Evolutionary conservation across 2,888 invertebrate species (phyloP).

Genomic region (Aphidoletes aphidimyza): DNA sequence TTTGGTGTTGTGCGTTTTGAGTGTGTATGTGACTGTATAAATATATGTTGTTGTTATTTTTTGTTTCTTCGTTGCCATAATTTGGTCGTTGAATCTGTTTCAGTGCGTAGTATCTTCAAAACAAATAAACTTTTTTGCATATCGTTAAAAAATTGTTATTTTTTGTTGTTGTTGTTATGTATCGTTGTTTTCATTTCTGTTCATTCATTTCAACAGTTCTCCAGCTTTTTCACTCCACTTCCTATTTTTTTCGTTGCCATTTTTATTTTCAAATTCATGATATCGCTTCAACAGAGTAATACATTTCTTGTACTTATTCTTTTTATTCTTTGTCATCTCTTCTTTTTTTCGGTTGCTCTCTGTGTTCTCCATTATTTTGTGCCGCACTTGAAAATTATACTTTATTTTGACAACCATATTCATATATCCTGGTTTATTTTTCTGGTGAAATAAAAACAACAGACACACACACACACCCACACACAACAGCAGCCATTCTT

Average conservation of each 20-base stretch:
- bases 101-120: not conserved
- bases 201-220: no score
- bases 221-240: no score
- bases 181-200: no score
- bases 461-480: no score
- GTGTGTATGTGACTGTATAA: no score
- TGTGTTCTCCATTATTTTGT: not conserved
- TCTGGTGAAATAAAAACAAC: no score
- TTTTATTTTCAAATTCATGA: not conserved
- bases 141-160: constrained; percentile 2
- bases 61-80: not conserved
- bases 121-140: constrained; percentile 26
- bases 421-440: constrained; percentile 8
- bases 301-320: not conserved
- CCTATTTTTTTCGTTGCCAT: no score
- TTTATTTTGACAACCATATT: constrained; percentile 11
- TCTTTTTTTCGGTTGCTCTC: no score
- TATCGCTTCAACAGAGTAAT: not conserved
- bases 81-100: constrained; percentile 25
- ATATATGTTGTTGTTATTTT: no score
- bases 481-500: no score
- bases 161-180: not conserved
- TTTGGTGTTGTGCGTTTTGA: not conserved
- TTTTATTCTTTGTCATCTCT: no score
- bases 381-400: constrained; percentile 14